Conservation (phyloP, 2,888 invertebrate genomes). For the Drosophila birchii region DNA sequence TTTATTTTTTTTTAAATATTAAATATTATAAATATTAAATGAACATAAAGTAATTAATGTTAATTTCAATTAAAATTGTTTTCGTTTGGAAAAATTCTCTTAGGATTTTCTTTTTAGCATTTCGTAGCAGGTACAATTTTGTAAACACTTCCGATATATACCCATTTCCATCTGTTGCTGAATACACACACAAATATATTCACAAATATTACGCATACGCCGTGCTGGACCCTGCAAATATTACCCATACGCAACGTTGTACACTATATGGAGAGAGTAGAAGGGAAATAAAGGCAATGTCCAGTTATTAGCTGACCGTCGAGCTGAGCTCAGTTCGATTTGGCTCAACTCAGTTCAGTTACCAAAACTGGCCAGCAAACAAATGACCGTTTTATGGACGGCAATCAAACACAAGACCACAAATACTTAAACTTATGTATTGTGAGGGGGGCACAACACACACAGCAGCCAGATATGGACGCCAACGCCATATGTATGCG, state of each 20-base stretch:
- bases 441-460: not conserved
- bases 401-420: constrained; percentile 75
- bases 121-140: no score
- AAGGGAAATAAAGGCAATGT: constrained; percentile 43
- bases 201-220: constrained; percentile 51
- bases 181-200: not conserved
- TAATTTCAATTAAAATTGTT: no score
- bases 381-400: constrained; percentile 72
- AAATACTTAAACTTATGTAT: constrained; percentile 32
- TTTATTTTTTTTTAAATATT: not conserved
- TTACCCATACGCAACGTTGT: constrained; percentile 56
- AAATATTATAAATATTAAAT: no score
- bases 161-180: constrained; percentile 8
- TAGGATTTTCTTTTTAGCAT: no score
- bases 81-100: no score
- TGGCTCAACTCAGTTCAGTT: constrained; percentile 14
- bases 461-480: constrained; percentile 22
- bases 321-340: constrained; percentile 19
- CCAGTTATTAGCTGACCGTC: constrained; percentile 69
- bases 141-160: no score
- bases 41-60: no score
- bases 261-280: not conserved
- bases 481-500: constrained; percentile 36
- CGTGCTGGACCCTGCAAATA: constrained; percentile 27
- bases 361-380: constrained; percentile 55